Evolutionary conservation across 1,140 invertebrate genomes (phyloP).

Genomic region (Aphelenchoides fujianensis): DNA sequence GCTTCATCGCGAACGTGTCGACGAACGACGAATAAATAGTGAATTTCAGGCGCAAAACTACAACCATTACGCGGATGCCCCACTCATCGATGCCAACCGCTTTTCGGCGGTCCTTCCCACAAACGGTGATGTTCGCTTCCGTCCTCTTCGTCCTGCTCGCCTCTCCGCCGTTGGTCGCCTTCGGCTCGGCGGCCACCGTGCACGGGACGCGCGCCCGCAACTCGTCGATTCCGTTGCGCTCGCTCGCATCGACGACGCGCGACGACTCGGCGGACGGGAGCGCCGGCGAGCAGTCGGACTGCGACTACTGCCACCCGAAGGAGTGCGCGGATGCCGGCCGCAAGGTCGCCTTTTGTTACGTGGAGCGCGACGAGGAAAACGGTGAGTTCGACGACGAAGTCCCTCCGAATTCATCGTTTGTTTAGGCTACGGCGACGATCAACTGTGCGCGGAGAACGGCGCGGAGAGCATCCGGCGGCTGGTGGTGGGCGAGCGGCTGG

Average conservation of each 20-base stretch:
- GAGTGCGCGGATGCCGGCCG: not conserved
- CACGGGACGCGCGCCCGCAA: not conserved
- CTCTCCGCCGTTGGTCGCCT: no score
- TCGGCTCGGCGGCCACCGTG: not conserved
- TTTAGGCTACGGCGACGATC: not conserved
- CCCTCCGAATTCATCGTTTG: not conserved
- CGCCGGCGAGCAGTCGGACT: not conserved
- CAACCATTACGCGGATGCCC: no score
- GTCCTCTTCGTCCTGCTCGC: no score
- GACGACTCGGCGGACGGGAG: no score
- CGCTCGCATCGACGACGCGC: not conserved
- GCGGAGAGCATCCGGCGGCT: not conserved
- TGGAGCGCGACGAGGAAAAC: not conserved
- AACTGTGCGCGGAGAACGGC: not conserved
- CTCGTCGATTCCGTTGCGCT: not conserved
- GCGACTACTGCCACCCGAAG: constrained; percentile 4
- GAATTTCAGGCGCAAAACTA: no score
- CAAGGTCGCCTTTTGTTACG: not conserved
- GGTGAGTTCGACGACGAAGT: not conserved
- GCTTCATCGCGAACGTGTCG: no score
- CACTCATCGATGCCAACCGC: no score
- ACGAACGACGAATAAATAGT: no score
- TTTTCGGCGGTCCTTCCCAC: no score
- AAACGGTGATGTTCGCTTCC: no score
- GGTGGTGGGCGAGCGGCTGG: not conserved